Percentiles rank a stretch among this genome's conserved stretches.
Conservation (phyloP, 2,888 invertebrate genomes). For the Lycia hirtaria region DNA sequence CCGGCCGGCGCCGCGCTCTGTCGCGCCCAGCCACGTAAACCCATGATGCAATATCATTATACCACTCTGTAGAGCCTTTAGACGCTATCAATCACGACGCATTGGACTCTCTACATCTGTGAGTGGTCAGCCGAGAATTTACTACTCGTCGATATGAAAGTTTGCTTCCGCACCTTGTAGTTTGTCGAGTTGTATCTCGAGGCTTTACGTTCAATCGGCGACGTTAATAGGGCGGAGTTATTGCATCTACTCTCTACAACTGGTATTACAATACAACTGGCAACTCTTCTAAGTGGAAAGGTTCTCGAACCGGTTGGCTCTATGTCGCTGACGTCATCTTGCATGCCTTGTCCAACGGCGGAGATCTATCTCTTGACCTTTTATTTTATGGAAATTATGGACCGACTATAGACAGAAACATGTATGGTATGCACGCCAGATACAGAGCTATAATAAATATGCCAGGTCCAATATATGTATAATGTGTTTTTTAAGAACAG, state of each 20-base stretch:
- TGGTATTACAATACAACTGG: slow-evolving; percentile 59
- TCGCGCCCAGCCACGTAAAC: slow-evolving; percentile 47
- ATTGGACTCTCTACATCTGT: slow-evolving; percentile 47
- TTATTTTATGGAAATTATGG: slow-evolving; percentile 6
- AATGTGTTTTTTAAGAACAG: too few species aligned
- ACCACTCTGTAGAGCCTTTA: slow-evolving; percentile 46
- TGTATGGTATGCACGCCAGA: too few species aligned
- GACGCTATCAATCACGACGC: slow-evolving; percentile 59
- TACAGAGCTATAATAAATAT: too few species aligned
- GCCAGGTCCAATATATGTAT: too few species aligned
- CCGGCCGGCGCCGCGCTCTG: slow-evolving; percentile 49
- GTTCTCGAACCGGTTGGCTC: slow-evolving; percentile 62
- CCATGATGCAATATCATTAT: slow-evolving; percentile 65
- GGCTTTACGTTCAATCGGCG: slow-evolving; percentile 42
- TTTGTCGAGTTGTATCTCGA: slow-evolving; percentile 31
- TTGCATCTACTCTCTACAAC: slow-evolving; percentile 54
- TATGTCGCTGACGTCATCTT: slow-evolving; percentile 57
- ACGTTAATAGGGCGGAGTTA: slow-evolving; percentile 50
- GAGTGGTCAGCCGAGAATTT: slow-evolving; percentile 33
- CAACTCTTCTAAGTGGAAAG: slow-evolving; percentile 61
- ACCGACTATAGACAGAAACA: neutral
- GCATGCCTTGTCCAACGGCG: slow-evolving; percentile 49
- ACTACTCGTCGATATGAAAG: slow-evolving; percentile 45
- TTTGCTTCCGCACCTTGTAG: slow-evolving; percentile 51
- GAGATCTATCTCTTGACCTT: slow-evolving; percentile 45